These are phyloP conservation scores for Dryadula phaetusa DNA, from an alignment of 2,888 invertebrate genomes.

Conservation along the genomic window DNA sequence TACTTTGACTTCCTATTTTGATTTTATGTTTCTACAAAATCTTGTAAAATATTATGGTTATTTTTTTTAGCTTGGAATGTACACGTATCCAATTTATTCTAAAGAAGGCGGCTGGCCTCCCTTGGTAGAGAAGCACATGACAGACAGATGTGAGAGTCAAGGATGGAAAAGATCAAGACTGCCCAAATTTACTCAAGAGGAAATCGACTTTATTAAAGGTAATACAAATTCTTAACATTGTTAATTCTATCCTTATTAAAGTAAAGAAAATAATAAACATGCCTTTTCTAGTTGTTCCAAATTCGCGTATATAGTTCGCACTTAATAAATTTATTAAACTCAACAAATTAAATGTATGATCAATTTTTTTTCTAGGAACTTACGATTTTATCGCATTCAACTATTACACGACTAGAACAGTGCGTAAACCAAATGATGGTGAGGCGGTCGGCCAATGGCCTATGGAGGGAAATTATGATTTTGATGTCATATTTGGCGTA, in stretches of 20 bases:
- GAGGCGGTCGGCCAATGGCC: conserved; percentile 52
- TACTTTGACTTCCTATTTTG: too few species aligned
- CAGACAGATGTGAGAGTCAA: background rate
- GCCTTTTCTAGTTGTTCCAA: too few species aligned
- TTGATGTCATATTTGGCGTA: conserved; percentile 42
- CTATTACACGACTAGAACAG: conserved; percentile 81
- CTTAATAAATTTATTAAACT: too few species aligned
- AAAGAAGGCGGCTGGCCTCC: conserved; percentile 47
- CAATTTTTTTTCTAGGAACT: conserved; percentile 75
- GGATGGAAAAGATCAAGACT: background rate
- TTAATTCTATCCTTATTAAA: too few species aligned
- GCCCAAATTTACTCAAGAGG: background rate
- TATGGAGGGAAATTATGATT: conserved; percentile 49
- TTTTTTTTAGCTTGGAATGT: conserved; percentile 41
- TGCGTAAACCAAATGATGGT: conserved; percentile 50
- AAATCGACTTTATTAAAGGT: conserved; percentile 42
- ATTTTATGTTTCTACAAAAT: too few species aligned
- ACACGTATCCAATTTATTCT: conserved; percentile 45
- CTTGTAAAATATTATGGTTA: too few species aligned
- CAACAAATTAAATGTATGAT: too few species aligned
- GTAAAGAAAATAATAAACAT: too few species aligned
- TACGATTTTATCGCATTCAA: conserved; percentile 87
- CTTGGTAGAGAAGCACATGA: background rate
- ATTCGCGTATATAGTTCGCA: too few species aligned
- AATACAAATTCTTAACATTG: too few species aligned